Evolutionary conservation across 2,113 vertebrate species (phyloP).

Genomic region (Cyprinodon tularosa): DNA sequence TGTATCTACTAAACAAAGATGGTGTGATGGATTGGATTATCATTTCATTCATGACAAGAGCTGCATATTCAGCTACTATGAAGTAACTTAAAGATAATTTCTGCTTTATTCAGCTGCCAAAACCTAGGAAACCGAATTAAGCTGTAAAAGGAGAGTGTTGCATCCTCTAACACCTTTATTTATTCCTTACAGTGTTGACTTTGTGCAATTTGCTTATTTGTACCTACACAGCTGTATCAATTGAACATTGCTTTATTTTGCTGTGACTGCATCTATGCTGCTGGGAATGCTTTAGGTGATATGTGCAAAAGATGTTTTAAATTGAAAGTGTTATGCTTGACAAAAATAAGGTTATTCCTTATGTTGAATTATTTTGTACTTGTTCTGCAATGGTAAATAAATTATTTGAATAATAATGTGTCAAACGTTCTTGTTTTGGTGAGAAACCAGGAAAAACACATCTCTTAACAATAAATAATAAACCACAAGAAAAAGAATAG

Average conservation of each 20-base stretch:
- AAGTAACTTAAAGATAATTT: background rate
- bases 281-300: constrained; percentile 34
- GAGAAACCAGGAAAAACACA: background rate
- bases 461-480: background rate
- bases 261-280: constrained; percentile 23
- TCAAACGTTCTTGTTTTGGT: background rate
- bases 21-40: background rate
- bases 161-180: constrained; percentile 21
- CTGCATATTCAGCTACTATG: background rate
- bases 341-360: constrained; percentile 10
- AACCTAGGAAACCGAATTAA: background rate
- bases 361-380: constrained; percentile 15
- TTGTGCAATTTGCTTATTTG: constrained; percentile 52
- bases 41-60: background rate
- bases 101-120: constrained; percentile 7
- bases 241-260: constrained; percentile 34
- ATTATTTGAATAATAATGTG: constrained; percentile 30
- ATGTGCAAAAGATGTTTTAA: constrained; percentile 23
- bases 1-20: background rate
- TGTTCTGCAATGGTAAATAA: constrained; percentile 27
- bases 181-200: constrained; percentile 34
- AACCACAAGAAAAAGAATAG: background rate
- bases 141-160: background rate
- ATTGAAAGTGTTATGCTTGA: constrained; percentile 32
- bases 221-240: constrained; percentile 39